Conservation (phyloP, 2,113 vertebrate species). For the Onychostoma macrolepis region DNA sequence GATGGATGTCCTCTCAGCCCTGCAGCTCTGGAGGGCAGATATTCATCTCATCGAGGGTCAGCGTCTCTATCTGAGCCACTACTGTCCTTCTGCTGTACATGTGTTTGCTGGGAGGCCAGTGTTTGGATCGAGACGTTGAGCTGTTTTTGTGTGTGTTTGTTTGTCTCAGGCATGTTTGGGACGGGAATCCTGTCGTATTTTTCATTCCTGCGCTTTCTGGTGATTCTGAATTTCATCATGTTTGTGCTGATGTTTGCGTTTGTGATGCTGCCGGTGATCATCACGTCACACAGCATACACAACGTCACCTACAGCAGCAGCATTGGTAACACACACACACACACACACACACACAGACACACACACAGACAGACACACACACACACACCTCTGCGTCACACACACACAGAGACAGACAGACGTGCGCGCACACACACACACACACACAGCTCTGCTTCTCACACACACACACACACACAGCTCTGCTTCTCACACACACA, state of each 20-base stretch:
- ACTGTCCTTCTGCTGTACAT: not conserved
- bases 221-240: slow-evolving; percentile 88
- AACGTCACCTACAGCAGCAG: slow-evolving; percentile 73
- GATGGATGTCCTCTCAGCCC: slow-evolving; percentile 66
- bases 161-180: slow-evolving; percentile 86
- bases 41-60: slow-evolving; percentile 79
- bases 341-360: not conserved
- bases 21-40: slow-evolving; percentile 87
- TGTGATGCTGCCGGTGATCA: slow-evolving; percentile 82
- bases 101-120: not conserved
- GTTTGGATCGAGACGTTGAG: too few species aligned
- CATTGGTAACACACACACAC: slow-evolving; percentile 53
- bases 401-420: too few species aligned
- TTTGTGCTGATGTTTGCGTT: slow-evolving; percentile 90
- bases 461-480: not conserved
- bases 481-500: not conserved
- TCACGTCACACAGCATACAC: slow-evolving; percentile 71
- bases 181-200: slow-evolving; percentile 95
- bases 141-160: slow-evolving; percentile 14
- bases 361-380: not conserved
- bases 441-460: not conserved
- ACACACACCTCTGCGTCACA: not conserved
- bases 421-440: too few species aligned
- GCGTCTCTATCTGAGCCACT: not conserved
- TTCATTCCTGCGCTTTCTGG: slow-evolving; percentile 93